A percentile compares a stretch with the other conserved stretches of the same genome.
Conservation (phyloP, 2,888 invertebrate species). For the Cataglyphis rosenhaueri region DNA sequence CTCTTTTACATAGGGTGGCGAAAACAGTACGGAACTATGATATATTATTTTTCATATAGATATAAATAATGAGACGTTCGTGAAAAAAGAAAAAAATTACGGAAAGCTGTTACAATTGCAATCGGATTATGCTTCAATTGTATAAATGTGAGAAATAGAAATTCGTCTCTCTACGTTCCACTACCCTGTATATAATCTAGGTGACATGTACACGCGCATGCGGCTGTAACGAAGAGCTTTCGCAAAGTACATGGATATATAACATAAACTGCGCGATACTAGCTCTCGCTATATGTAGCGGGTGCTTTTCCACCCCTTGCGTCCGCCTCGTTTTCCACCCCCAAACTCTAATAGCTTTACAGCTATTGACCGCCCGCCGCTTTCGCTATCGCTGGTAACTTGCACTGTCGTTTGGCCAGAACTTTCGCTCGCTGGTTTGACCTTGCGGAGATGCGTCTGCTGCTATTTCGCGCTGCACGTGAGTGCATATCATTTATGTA, state of each 20-base stretch:
- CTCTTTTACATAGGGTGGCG: slow-evolving; percentile 42
- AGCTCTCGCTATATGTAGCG: slow-evolving; percentile 66
- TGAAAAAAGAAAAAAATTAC: not conserved
- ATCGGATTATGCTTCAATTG: not conserved
- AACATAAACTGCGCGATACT: slow-evolving; percentile 60
- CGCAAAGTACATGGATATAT: slow-evolving; percentile 65
- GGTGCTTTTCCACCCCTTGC: slow-evolving; percentile 72
- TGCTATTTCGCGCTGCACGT: slow-evolving; percentile 40
- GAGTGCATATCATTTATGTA: slow-evolving; percentile 25
- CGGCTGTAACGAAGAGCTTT: slow-evolving; percentile 55
- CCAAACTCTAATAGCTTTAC: slow-evolving; percentile 81
- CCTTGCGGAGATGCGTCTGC: slow-evolving; percentile 56
- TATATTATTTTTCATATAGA: not conserved
- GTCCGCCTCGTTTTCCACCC: slow-evolving; percentile 63
- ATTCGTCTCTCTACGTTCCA: not conserved
- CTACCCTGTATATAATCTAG: slow-evolving; percentile 16
- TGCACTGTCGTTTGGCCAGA: slow-evolving; percentile 80
- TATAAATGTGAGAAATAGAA: not conserved
- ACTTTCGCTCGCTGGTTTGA: slow-evolving; percentile 79
- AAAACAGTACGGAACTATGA: not conserved
- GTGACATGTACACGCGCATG: slow-evolving; percentile 13
- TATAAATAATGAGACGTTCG: not conserved
- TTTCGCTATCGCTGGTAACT: slow-evolving; percentile 84
- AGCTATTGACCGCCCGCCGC: slow-evolving; percentile 80
- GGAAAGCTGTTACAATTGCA: not conserved